Base-by-base conservation (phyloP, 2,113 vertebrate species). In the Acanthisitta chloris region DNA sequence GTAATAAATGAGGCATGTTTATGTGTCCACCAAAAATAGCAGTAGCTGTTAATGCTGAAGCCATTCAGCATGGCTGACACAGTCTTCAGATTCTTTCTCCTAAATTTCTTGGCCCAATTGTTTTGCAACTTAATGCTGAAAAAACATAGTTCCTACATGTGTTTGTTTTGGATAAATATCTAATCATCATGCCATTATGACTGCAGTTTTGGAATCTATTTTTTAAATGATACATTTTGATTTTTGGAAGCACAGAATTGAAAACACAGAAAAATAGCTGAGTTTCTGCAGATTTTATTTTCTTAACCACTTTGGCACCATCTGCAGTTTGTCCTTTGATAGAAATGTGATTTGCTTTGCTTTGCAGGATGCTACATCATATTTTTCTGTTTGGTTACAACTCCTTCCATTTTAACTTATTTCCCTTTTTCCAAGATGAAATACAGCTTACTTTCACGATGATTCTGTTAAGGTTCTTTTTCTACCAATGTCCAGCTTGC, bases 91-190 rank as follows among this genome's bases (percentile, higher is more conserved):
- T 97, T 97, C 95, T 94, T 96, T 93, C 86, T 92, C n/a, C 28
- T 93, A 96, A 95, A 97, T 97, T 98, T 97, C 88, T 97, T 98
- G 98, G 95, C 92, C 81, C 66, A 54, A 52, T 72, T 90, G 62
- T 92, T 92, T 96, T 96, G 95, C 92, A 95, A 95, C 71, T 81
- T 66, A 69, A 81, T 73, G 71, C 92, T 96, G 88, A 97, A 97
- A 96, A 94, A 96, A 96, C 96, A 89, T 86, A 85, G 64, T 96
- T 98, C 91, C 91, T 95, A 91, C 97, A 83, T 95, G 59, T 96
- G 51, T 98, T 98, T 98, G 93, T 91, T 95, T 98, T 98, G 97
- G 97, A 96, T 72, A 95, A 86, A 89, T 92, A 25, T 58, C 76
- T 90, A 88, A 25, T 81, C 51, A 89, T 92, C 12, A 0, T 94